Evolutionary conservation across 1,140 invertebrate species (phyloP).

Genomic region (Propsilocerus akamusi): DNA sequence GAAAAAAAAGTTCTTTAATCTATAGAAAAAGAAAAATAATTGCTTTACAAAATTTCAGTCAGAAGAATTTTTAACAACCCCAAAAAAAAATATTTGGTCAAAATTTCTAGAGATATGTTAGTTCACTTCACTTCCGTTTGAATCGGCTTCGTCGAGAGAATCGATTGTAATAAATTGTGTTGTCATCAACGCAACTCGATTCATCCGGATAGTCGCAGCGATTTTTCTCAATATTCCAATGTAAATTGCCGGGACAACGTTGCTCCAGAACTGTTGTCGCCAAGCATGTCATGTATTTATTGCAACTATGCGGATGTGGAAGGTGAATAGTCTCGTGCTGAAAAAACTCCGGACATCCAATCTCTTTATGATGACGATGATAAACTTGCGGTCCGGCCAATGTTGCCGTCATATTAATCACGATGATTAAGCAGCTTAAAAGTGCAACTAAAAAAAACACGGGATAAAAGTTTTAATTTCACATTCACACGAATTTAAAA

Average conservation of each 20-base stretch:
- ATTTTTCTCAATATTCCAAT: conserved; percentile 3
- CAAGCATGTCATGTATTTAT: neutral
- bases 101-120: too few relatives aligned
- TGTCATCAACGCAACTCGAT: neutral
- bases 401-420: neutral
- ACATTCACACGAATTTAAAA: too few relatives aligned
- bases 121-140: too few relatives aligned
- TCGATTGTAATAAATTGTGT: neutral
- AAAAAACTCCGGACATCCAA: neutral
- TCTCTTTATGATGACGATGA: neutral
- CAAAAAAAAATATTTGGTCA: too few relatives aligned
- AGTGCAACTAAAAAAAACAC: too few relatives aligned
- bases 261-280: neutral
- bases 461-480: too few relatives aligned
- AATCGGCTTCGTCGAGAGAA: neutral
- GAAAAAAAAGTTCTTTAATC: neutral
- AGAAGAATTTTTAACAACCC: too few relatives aligned
- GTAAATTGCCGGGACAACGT: neutral
- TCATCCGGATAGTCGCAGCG: neutral
- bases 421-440: too few relatives aligned
- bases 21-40: neutral
- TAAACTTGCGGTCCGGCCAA: neutral
- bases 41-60: too few relatives aligned
- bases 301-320: neutral
- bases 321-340: neutral